These are phyloP conservation scores for Lithophane semibrunnea DNA, from an alignment of 2,888 invertebrate species.

Conservation along the genomic window DNA sequence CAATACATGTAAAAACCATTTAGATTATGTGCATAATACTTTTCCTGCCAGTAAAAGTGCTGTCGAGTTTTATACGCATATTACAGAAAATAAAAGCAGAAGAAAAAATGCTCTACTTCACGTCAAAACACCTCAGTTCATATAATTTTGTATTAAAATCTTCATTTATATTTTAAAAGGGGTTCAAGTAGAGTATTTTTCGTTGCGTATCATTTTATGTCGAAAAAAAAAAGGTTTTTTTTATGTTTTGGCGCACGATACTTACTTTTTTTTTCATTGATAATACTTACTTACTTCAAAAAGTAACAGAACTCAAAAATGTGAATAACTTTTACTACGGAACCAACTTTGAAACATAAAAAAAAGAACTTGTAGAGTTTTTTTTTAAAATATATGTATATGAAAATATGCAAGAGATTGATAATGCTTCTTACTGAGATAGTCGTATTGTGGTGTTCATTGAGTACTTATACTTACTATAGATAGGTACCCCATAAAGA, in stretches of 20 bases:
- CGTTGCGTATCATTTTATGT: not conserved
- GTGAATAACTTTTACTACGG: no score
- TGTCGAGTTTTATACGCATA: constrained; percentile 27
- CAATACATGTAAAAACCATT: constrained; percentile 32
- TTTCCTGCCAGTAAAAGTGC: constrained; percentile 11
- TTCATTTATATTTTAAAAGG: constrained; percentile 26
- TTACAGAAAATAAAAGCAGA: not conserved
- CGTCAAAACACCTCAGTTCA: not conserved
- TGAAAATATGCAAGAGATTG: no score
- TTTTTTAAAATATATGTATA: no score
- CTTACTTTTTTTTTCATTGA: no score
- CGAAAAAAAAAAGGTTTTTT: not conserved
- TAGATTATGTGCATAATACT: not conserved
- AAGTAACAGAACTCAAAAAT: no score
- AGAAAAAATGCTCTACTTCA: constrained; percentile 14
- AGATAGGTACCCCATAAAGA: no score
- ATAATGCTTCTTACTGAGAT: no score
- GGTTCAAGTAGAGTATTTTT: constrained; percentile 19
- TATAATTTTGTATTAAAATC: constrained; percentile 9
- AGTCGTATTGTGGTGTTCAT: no score
- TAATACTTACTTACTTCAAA: no score
- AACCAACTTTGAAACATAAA: no score
- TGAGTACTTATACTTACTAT: no score
- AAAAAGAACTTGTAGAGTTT: no score
- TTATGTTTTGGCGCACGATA: not conserved